Evolutionary conservation across 2,888 invertebrate species (phyloP).

Genomic region (Eupithecia insigniata): DNA sequence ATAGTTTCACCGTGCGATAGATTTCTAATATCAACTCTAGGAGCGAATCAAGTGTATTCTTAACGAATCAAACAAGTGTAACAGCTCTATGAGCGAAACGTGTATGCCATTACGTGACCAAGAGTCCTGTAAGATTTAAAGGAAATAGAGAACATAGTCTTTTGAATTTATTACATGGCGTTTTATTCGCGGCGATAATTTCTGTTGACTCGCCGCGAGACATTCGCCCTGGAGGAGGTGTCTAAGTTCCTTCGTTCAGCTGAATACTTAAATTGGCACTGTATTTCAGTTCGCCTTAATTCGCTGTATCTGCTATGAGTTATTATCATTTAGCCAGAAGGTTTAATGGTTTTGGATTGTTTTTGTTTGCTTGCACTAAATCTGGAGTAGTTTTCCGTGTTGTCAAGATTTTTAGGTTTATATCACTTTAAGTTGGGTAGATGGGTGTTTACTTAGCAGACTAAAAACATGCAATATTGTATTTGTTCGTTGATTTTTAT

Average conservation of each 20-base stretch:
- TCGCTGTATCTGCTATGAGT: slow-evolving; percentile 7
- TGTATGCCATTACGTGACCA: background rate
- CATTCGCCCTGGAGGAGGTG: background rate
- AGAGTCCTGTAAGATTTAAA: background rate
- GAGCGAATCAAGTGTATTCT: background rate
- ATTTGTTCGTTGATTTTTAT: background rate
- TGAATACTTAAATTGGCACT: background rate
- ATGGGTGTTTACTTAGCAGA: background rate
- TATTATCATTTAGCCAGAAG: background rate
- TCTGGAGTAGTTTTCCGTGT: slow-evolving; percentile 15
- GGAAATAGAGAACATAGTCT: background rate
- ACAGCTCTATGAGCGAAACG: background rate
- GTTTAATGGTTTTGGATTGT: background rate
- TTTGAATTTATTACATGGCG: background rate
- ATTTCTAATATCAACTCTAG: background rate
- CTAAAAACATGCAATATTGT: background rate
- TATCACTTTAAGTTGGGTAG: background rate
- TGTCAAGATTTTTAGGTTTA: slow-evolving; percentile 2
- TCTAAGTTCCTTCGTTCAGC: background rate
- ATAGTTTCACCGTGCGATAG: background rate
- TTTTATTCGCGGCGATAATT: background rate
- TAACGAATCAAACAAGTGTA: background rate
- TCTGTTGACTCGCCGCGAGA: background rate
- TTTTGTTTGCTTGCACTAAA: slow-evolving; percentile 3
- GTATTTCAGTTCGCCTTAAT: background rate